Conservation (phyloP, 2,113 vertebrate genomes). For the Ivindomyrus marchei region DNA sequence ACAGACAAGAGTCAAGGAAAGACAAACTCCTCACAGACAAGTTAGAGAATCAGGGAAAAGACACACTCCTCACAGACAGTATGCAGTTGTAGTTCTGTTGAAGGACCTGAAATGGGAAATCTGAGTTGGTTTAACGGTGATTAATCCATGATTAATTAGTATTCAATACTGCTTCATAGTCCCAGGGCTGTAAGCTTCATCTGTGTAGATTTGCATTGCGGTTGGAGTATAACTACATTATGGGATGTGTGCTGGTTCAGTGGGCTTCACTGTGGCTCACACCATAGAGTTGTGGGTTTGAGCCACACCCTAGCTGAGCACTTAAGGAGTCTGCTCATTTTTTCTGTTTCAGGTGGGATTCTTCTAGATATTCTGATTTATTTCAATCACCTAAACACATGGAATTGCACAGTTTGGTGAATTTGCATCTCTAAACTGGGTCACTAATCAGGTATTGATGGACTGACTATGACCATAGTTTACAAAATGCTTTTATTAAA, state of each 20-base stretch:
- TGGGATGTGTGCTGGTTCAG: neutral
- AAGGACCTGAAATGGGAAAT: neutral
- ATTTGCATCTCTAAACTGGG: neutral
- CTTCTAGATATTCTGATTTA: neutral
- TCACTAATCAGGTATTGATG: neutral
- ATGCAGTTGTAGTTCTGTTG: no score
- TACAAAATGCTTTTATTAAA: neutral
- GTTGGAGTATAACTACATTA: neutral
- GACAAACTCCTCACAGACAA: no score
- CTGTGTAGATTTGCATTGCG: neutral
- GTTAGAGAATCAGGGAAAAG: neutral
- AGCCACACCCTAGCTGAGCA: neutral
- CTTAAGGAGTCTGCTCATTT: neutral
- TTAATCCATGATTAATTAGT: neutral
- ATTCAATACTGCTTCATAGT: neutral
- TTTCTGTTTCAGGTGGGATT: neutral
- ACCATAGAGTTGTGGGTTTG: neutral
- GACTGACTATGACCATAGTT: neutral
- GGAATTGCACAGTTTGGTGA: neutral
- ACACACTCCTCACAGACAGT: neutral
- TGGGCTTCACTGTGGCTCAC: neutral
- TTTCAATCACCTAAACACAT: neutral
- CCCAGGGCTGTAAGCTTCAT: neutral
- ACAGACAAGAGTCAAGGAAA: no score
- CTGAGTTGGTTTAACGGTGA: neutral